Conservation (phyloP, 2,797 vertebrate species). For the Podarcis lilfordi region DNA sequence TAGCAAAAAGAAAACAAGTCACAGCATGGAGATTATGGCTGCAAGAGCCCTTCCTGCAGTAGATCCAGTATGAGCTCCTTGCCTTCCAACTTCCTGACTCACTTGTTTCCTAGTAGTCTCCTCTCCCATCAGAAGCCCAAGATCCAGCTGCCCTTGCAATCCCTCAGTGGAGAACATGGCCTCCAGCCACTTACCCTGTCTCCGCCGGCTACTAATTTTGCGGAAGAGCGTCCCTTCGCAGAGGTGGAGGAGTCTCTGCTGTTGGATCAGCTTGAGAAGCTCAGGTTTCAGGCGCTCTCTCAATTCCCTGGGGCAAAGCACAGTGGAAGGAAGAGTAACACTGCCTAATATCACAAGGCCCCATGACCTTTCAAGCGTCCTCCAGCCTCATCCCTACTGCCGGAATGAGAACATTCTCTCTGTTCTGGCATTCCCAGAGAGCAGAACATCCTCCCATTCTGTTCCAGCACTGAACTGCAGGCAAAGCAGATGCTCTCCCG, state of each 20-base stretch:
- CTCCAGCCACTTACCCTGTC: slow-evolving; percentile 83
- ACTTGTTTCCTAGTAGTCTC: neutral
- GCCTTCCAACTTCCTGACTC: neutral
- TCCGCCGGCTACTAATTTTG: slow-evolving; percentile 94
- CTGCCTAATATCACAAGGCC: neutral
- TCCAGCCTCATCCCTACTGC: neutral
- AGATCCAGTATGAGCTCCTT: accelerated
- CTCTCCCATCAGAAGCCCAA: neutral
- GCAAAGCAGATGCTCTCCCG: too few species aligned
- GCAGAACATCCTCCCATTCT: neutral
- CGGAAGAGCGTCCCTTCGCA: slow-evolving; percentile 94
- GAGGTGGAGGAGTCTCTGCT: slow-evolving; percentile 92
- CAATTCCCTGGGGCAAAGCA: slow-evolving; percentile 81
- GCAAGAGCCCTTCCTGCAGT: accelerated
- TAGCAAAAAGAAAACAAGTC: slow-evolving; percentile 63
- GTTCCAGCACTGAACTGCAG: neutral
- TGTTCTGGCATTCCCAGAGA: too few species aligned
- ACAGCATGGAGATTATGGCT: too few species aligned
- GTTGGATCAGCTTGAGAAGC: slow-evolving; percentile 90
- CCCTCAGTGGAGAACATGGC: accelerated
- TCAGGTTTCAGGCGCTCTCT: slow-evolving; percentile 94
- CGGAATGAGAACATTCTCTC: neutral
- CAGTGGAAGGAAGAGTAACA: neutral
- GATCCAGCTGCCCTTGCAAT: accelerated
- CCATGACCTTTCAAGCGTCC: neutral